phyloP scores from a whole-genome alignment of 2,113 vertebrate genomes.

The Catagonus wagneri region DNA sequence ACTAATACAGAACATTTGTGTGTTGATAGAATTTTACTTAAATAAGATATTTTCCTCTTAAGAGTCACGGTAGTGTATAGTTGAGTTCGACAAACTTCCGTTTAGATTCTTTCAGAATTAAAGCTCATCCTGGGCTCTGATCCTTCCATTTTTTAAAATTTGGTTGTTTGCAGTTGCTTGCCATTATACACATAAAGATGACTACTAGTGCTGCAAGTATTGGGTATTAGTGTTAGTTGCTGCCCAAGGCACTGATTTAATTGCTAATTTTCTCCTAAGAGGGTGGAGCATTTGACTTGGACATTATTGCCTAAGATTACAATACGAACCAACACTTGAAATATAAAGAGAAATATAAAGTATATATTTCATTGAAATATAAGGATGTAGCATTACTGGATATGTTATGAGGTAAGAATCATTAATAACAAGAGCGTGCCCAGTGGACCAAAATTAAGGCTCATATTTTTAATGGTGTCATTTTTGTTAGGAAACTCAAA shows the following conservation, averaged over 20 bases:
- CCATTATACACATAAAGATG: not conserved
- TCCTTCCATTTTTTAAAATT: not conserved
- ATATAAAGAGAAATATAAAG: not conserved
- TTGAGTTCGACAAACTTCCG: not conserved
- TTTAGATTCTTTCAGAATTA: not conserved
- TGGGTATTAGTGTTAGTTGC: not conserved
- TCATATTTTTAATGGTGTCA: not conserved
- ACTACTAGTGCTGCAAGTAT: not conserved
- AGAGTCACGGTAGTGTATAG: not conserved
- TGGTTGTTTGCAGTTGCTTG: not conserved
- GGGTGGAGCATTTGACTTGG: not conserved
- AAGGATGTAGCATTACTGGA: not conserved
- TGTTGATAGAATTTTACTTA: not conserved
- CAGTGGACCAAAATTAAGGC: not conserved
- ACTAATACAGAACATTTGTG: not conserved
- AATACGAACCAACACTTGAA: not conserved
- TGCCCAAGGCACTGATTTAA: not conserved
- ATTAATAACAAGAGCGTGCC: not conserved
- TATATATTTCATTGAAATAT: not conserved
- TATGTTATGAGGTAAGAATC: not conserved
- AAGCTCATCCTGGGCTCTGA: not conserved
- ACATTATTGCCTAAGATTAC: not conserved
- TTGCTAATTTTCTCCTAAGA: not conserved
- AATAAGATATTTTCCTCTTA: not conserved
- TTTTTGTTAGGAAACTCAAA: conserved; percentile 11